phyloP scores from a whole-genome alignment of 1,140 invertebrate genomes.

The Pectinophora gossypiella region DNA sequence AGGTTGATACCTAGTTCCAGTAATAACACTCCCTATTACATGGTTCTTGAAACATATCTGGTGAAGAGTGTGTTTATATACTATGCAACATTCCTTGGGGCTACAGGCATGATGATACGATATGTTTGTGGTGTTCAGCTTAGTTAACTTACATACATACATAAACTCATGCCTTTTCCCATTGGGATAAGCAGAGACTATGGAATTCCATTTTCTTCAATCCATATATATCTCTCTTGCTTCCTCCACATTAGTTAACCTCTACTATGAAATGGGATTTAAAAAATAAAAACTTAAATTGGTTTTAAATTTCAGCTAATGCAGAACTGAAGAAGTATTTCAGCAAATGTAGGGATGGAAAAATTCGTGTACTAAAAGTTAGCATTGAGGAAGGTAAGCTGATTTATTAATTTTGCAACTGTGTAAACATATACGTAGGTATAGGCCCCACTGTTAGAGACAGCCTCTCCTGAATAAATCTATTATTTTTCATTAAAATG shows the following conservation, averaged over 20 bases:
- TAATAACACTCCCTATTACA: too few relatives aligned
- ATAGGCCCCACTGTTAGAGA: too few relatives aligned
- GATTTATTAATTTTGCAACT: too few relatives aligned
- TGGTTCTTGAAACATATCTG: too few relatives aligned
- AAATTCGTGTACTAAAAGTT: slow-evolving; percentile 87
- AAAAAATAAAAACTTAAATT: slow-evolving; percentile 12
- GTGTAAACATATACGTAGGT: too few relatives aligned
- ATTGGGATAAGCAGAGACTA: not conserved
- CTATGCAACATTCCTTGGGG: too few relatives aligned
- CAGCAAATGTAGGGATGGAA: slow-evolving; percentile 87
- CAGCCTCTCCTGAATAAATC: too few relatives aligned
- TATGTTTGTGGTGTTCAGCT: not conserved
- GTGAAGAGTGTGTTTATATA: too few relatives aligned
- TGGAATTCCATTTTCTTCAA: not conserved
- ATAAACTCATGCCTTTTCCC: too few relatives aligned
- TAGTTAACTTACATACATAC: not conserved
- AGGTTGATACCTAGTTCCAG: too few relatives aligned
- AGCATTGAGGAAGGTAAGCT: slow-evolving; percentile 92
- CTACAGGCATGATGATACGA: too few relatives aligned
- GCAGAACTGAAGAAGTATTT: slow-evolving; percentile 88
- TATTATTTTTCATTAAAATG: too few relatives aligned
- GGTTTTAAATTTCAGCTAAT: slow-evolving; percentile 82
- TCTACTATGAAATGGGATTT: slow-evolving; percentile 17
- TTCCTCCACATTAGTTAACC: slow-evolving; percentile 9
- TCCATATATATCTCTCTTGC: not conserved